Conservation (phyloP, 1,140 invertebrate species). For the Nomia melanderi region DNA sequence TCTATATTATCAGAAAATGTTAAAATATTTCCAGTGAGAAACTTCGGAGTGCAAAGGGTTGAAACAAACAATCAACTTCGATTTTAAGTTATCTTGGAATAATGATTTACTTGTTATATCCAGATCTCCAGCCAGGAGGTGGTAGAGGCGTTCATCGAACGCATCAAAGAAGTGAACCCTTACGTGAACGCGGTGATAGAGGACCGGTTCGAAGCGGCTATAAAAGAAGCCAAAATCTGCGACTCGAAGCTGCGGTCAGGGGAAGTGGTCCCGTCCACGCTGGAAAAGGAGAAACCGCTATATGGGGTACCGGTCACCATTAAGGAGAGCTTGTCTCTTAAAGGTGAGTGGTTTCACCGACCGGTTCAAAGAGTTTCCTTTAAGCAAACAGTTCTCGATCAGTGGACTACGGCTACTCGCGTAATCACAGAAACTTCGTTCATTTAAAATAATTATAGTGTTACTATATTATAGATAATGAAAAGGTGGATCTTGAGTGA, state of each 20-base stretch:
- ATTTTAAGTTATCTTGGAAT: too few relatives aligned
- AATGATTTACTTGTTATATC: background rate
- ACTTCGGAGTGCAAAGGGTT: too few relatives aligned
- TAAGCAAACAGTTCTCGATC: background rate
- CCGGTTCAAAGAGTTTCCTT: too few relatives aligned
- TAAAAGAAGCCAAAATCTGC: conserved; percentile 85
- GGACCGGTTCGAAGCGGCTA: conserved; percentile 85
- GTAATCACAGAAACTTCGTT: too few relatives aligned
- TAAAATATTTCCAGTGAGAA: too few relatives aligned
- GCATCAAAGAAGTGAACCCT: conserved; percentile 87
- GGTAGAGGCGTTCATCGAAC: conserved; percentile 84
- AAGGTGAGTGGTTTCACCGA: conserved; percentile 80
- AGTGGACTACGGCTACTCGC: too few relatives aligned
- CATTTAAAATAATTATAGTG: too few relatives aligned
- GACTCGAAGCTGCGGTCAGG: conserved; percentile 81
- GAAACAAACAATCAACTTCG: too few relatives aligned
- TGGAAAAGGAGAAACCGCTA: conserved; percentile 83
- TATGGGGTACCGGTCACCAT: conserved; percentile 90
- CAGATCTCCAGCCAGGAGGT: conserved; percentile 81
- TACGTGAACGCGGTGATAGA: conserved; percentile 89
- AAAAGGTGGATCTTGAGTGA: too few relatives aligned
- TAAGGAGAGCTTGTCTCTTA: conserved; percentile 87
- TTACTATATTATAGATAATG: too few relatives aligned
- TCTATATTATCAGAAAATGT: too few relatives aligned
- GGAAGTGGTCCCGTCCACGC: conserved; percentile 69